These are phyloP conservation scores for Omphaloscelis lunosa DNA, from an alignment of 2,888 invertebrate species.

Conservation along the genomic window DNA sequence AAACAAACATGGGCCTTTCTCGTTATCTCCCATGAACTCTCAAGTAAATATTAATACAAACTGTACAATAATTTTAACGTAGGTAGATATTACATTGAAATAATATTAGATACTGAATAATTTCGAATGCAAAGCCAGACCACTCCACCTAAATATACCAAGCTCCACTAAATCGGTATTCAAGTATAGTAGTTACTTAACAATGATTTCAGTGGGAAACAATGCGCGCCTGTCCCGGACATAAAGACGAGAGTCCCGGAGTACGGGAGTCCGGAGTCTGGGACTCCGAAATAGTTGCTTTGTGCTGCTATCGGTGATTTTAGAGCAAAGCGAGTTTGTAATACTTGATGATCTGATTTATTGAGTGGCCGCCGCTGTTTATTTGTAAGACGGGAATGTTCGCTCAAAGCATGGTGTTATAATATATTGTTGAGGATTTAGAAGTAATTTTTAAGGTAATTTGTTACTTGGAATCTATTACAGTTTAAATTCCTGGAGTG, in stretches of 20 bases:
- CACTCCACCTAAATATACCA: conserved; percentile 4
- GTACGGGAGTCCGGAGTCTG: background rate
- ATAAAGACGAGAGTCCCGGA: conserved; percentile 45
- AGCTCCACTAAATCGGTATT: conserved; percentile 34
- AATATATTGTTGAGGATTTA: background rate
- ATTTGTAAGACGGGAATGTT: conserved; percentile 42
- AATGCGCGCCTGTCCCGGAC: conserved; percentile 52
- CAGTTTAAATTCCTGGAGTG: background rate
- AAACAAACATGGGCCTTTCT: background rate
- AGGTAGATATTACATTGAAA: background rate
- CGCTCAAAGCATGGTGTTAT: conserved; percentile 8
- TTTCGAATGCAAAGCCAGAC: conserved; percentile 3
- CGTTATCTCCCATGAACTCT: background rate
- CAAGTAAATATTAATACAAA: background rate
- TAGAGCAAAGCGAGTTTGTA: conserved; percentile 51
- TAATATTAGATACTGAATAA: conserved; percentile 17
- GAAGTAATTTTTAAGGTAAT: background rate
- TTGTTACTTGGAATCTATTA: background rate
- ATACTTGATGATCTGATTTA: conserved; percentile 59
- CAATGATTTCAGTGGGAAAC: conserved; percentile 58
- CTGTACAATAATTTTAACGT: no score
- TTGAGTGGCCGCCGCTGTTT: conserved; percentile 48
- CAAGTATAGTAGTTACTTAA: conserved; percentile 42
- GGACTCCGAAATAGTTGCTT: conserved; percentile 59
- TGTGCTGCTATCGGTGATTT: conserved; percentile 48